phyloP scores from a whole-genome alignment of 1,140 invertebrate genomes.

The Plutomurus gul region DNA sequence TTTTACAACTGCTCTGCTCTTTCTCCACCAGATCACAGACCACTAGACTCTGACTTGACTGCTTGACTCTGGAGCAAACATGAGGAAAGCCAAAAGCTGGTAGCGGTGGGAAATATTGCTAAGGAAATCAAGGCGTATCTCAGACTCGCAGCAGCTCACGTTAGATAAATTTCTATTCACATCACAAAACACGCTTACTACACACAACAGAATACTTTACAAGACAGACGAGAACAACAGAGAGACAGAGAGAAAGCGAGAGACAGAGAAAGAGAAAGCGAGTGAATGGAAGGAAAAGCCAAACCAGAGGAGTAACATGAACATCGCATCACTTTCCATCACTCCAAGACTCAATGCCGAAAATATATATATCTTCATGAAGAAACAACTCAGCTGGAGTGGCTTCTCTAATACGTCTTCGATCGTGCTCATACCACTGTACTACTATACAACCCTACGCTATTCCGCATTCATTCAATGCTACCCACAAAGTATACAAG shows the following conservation, averaged over 20 bases:
- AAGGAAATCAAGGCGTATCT: slow-evolving; percentile 23
- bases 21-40: not conserved
- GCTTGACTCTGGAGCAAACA: not conserved
- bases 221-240: not conserved
- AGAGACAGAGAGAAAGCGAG: not conserved
- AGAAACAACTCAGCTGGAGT: slow-evolving; percentile 21
- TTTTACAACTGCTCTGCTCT: not conserved
- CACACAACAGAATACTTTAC: not conserved
- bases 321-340: slow-evolving; percentile 18
- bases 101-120: not conserved
- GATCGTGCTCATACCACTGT: not conserved
- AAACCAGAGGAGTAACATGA: not conserved
- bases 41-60: not conserved
- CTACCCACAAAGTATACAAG: not conserved
- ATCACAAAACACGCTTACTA: not conserved
- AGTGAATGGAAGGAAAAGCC: not conserved
- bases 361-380: slow-evolving; percentile 1
- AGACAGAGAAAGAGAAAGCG: not conserved
- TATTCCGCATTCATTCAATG: not conserved
- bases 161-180: slow-evolving; percentile 25
- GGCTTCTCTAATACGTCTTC: not conserved
- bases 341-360: slow-evolving; percentile 7
- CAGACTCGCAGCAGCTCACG: slow-evolving; percentile 13
- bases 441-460: not conserved
- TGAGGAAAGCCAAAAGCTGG: slow-evolving; percentile 1